Percentiles rank a stretch among this genome's conserved stretches.
These are phyloP conservation scores for Euleptes europaea DNA, from an alignment of 2,113 vertebrate genomes.

Conservation along the genomic window DNA sequence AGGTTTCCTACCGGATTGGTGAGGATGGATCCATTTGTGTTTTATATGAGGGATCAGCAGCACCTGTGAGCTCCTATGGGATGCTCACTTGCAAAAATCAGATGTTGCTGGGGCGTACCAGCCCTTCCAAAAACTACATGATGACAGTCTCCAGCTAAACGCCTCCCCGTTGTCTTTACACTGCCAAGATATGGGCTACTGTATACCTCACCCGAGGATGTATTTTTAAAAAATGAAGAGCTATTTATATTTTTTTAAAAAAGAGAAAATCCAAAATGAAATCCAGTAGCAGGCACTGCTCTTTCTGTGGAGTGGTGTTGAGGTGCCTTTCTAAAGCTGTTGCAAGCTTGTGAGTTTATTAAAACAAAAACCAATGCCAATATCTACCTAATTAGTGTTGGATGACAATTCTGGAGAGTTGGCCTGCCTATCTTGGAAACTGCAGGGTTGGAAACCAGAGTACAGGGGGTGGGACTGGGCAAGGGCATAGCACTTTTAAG, in stretches of 20 bases:
- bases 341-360: constrained; percentile 55
- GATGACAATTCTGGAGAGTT: constrained; percentile 17
- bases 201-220: constrained; percentile 78
- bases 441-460: constrained; percentile 24
- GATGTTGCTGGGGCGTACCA: constrained; percentile 74
- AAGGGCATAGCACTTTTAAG: constrained; percentile 9
- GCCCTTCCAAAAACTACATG: constrained; percentile 83
- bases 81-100: constrained; percentile 83
- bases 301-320: constrained; percentile 27
- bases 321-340: constrained; percentile 78
- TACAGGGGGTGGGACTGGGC: constrained; percentile 24
- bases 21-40: constrained; percentile 90
- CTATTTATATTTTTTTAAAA: constrained; percentile 80
- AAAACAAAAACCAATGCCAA: constrained; percentile 50
- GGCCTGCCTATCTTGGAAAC: not conserved
- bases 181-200: constrained; percentile 69
- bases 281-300: constrained; percentile 35
- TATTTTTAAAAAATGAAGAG: constrained; percentile 78
- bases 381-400: constrained; percentile 59
- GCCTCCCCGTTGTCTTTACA: constrained; percentile 37
- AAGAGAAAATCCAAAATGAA: constrained; percentile 70
- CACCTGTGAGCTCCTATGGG: constrained; percentile 57
- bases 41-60: constrained; percentile 71
- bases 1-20: constrained; percentile 88
- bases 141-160: constrained; percentile 85